phyloP scores from a whole-genome alignment of 2,888 invertebrate species.

The Notodonta dromedarius region DNA sequence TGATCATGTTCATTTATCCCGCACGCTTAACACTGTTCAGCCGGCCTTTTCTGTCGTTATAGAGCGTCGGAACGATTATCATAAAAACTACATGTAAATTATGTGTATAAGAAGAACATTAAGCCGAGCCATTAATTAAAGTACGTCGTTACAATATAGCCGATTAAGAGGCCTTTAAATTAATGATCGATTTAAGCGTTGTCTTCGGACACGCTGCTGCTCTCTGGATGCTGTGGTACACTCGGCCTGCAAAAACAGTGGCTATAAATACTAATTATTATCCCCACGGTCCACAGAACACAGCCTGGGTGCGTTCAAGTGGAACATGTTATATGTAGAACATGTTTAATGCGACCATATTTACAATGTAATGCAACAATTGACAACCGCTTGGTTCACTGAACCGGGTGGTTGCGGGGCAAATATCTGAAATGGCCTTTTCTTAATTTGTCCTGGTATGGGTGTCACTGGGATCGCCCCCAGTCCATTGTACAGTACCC shows the following conservation, averaged over 20 bases:
- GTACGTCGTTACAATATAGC: constrained; percentile 15
- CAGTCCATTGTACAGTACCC: too few relatives aligned
- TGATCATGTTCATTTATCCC: too few relatives aligned
- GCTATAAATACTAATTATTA: neutral
- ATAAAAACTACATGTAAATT: constrained; percentile 22
- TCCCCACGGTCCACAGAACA: too few relatives aligned
- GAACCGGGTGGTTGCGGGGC: too few relatives aligned
- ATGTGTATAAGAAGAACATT: constrained; percentile 22
- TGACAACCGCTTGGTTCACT: too few relatives aligned
- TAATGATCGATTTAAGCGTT: constrained; percentile 24
- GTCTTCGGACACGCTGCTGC: constrained; percentile 19
- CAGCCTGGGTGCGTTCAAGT: too few relatives aligned
- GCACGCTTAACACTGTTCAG: neutral
- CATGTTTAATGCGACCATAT: neutral
- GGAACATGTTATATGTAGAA: too few relatives aligned
- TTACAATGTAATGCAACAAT: neutral
- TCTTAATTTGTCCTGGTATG: too few relatives aligned
- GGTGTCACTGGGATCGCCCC: too few relatives aligned
- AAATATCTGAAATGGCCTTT: too few relatives aligned
- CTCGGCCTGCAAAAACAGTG: constrained; percentile 18
- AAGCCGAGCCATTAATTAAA: constrained; percentile 23
- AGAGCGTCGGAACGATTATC: constrained; percentile 18
- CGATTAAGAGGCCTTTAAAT: constrained; percentile 19
- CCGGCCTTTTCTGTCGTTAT: constrained; percentile 1
- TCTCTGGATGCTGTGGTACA: constrained; percentile 23